Conservation (phyloP, 2,797 vertebrate species). For the Yasuhikotakia modesta region DNA sequence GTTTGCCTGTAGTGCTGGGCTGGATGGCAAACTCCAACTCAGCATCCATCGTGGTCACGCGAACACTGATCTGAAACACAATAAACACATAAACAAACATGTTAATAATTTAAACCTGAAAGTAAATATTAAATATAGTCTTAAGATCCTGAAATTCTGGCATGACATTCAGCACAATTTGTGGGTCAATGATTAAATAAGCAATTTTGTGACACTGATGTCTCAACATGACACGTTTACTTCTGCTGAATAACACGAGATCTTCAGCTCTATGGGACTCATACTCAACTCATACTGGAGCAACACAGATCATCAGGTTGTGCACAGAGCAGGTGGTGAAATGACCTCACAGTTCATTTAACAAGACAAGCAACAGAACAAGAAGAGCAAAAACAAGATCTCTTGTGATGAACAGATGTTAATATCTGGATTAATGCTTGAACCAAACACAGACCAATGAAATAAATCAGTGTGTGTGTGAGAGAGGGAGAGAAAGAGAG, state of each 20-base stretch:
- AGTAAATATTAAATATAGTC: neutral
- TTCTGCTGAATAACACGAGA: neutral
- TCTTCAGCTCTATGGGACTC: no score
- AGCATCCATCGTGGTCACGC: constrained; percentile 97
- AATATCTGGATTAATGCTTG: neutral
- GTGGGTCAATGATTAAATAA: neutral
- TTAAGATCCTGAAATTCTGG: neutral
- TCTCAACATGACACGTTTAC: neutral
- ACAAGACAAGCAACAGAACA: no score
- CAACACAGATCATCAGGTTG: no score
- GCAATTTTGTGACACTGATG: neutral
- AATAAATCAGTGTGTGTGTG: neutral
- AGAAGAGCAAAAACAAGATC: neutral
- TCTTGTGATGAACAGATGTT: neutral
- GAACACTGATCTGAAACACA: constrained; percentile 87
- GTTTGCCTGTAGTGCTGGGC: constrained; percentile 96
- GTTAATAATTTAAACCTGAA: neutral
- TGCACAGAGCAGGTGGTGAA: no score
- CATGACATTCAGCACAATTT: neutral
- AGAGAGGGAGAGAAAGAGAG: no score
- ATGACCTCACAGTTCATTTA: neutral
- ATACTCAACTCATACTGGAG: neutral
- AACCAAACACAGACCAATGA: neutral
- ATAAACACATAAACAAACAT: neutral
- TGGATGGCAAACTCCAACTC: constrained; percentile 99